Base-by-base conservation (phyloP, 2,113 vertebrate genomes). In the Limanda limanda region DNA sequence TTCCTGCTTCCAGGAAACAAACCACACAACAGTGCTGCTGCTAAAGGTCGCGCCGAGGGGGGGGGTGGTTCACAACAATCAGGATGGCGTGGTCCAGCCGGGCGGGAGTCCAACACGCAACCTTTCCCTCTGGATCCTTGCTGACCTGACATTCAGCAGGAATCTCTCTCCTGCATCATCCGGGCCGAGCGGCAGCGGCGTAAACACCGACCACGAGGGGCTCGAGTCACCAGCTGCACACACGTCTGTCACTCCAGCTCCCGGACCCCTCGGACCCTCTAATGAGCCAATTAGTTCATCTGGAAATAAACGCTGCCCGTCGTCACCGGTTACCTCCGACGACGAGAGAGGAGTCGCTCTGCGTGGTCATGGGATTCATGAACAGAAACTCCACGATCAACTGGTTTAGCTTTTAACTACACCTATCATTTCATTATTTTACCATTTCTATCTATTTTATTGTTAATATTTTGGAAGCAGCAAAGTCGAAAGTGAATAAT, bases 71-170 rank as follows among this genome's bases (percentile, higher is more conserved):
- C 25, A 27, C 25, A 27, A 27, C 27, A 31, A 31, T 6, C 27
- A 23, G 68, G 35, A 1, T 55, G 14, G 1, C 35, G 0, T 47
- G 45, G n/a, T n/a, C n/a, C 14, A 18, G 57, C 23, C 47, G 48
- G 72, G 80, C 51, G 10, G 0, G 0, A 25, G 10, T 68, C 70
- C 79, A 73, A 18, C 27, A 2, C 77, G 12, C 40, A 42, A 13
- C 40, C 80, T 78, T 83, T 78, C 77, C 12, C 25, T 35, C n/a
- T 2, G 55, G 76, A 66, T 79, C 78, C 66, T 73, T 20, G 6
- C 48, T 42, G 40, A 69, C 82, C 40, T 42, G 40, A 76, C 65
- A 70, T 81, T 84, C 83, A 58, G 78, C 60, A 59, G 63, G 78
- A 73, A 84, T 81, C 74, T 74, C 37, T 3, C 60, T 67, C 23